These are phyloP conservation scores for Diogma glabrata DNA, from an alignment of 2,888 invertebrate genomes.

Conservation along the genomic window DNA sequence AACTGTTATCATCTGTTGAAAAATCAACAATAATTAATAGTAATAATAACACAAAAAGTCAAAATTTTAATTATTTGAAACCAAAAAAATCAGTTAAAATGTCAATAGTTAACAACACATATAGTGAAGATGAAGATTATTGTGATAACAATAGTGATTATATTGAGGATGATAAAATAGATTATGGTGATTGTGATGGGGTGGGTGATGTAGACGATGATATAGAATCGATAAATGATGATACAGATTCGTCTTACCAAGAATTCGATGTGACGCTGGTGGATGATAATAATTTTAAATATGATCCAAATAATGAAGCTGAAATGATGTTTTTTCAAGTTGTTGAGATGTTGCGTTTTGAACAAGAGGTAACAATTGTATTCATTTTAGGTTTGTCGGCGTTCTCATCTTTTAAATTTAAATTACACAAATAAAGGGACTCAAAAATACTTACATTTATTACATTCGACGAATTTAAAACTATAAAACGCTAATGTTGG, in stretches of 20 bases:
- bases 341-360: constrained; percentile 35
- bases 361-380: constrained; percentile 32
- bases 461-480: background rate
- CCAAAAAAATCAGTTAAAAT: constrained; percentile 3
- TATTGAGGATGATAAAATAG: no score
- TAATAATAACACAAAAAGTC: no score
- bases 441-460: background rate
- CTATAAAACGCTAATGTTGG: no score
- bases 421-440: no score
- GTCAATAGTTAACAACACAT: background rate
- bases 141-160: constrained; percentile 13
- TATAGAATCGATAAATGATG: no score
- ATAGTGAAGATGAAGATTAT: constrained; percentile 11
- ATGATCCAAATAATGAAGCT: constrained; percentile 36
- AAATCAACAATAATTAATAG: no score
- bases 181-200: no score
- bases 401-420: no score
- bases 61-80: no score
- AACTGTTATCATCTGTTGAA: no score
- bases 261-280: constrained; percentile 33
- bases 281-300: constrained; percentile 33
- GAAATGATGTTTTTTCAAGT: constrained; percentile 37
- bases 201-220: background rate
- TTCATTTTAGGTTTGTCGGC: background rate
- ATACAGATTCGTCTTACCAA: constrained; percentile 28